A percentile compares a stretch with the other conserved stretches of the same genome.
Conservation (phyloP, 2,797 vertebrate species). For the Pangasius djambal region DNA sequence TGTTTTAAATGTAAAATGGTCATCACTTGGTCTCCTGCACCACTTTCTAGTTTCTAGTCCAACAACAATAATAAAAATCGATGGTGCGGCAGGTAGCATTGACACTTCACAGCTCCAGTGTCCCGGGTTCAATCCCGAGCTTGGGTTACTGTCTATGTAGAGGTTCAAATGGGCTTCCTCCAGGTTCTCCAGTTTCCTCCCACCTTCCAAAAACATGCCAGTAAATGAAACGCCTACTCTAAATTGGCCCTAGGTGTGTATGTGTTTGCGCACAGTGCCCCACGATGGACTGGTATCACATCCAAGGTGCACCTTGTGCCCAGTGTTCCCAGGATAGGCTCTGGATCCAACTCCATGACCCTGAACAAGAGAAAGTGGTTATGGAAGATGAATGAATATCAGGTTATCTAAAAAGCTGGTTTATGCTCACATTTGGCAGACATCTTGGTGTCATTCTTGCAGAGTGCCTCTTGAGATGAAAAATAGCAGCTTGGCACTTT, state of each 20-base stretch:
- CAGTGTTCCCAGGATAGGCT: neutral
- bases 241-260: neutral
- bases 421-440: neutral
- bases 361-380: neutral
- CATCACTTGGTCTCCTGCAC: neutral
- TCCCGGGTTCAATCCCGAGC: neutral
- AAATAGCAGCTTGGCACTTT: neutral
- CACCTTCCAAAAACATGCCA: neutral
- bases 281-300: neutral
- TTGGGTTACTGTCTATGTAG: neutral
- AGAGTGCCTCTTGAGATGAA: neutral
- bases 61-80: neutral
- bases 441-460: neutral
- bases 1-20: neutral
- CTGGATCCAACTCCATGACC: neutral
- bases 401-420: neutral
- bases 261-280: neutral
- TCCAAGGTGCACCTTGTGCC: neutral
- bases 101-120: neutral
- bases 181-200: neutral
- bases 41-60: neutral
- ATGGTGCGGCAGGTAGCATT: neutral
- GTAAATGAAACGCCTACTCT: neutral
- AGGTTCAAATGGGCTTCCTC: neutral
- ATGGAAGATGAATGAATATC: neutral